phyloP scores from a whole-genome alignment of 2,888 invertebrate genomes.

The Drosophila subquinaria region DNA sequence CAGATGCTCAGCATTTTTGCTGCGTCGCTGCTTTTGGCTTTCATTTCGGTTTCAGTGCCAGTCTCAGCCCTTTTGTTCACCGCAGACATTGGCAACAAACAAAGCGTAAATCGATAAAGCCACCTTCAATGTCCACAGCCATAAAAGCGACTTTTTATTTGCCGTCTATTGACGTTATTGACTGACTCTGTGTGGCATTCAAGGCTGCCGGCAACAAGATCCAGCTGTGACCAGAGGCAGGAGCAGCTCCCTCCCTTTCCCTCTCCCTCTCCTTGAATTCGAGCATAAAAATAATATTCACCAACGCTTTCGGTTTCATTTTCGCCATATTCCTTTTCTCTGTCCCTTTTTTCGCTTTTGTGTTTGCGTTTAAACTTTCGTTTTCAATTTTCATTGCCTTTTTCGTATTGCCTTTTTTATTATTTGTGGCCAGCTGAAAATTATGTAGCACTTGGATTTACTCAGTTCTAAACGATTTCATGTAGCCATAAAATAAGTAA shows the following conservation, averaged over 20 bases:
- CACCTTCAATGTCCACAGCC: constrained; percentile 32
- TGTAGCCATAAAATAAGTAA: constrained; percentile 51
- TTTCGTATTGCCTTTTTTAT: constrained; percentile 21
- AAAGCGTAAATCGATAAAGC: constrained; percentile 67
- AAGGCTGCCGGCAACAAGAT: constrained; percentile 24
- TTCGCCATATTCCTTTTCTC: constrained; percentile 13
- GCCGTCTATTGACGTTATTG: constrained; percentile 80
- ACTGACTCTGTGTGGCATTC: constrained; percentile 46
- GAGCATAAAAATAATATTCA: constrained; percentile 70
- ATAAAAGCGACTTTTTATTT: constrained; percentile 69
- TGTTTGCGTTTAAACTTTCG: constrained; percentile 69
- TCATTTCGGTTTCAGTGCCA: constrained; percentile 37
- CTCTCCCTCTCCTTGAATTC: background rate
- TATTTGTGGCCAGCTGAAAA: constrained; percentile 57
- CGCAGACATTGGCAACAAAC: constrained; percentile 67
- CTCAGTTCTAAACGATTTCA: constrained; percentile 33
- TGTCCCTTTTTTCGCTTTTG: constrained; percentile 20
- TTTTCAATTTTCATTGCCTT: constrained; percentile 75
- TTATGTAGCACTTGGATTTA: constrained; percentile 52
- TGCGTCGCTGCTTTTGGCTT: constrained; percentile 75
- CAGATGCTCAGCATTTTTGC: constrained; percentile 67
- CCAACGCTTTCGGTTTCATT: constrained; percentile 55
- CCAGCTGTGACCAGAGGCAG: constrained; percentile 68
- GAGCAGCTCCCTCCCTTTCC: background rate
- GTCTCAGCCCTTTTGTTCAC: constrained; percentile 56